phyloP scores from a whole-genome alignment of 53 echinoderm and acorn worm genomes.

The Zoroaster sp. region DNA sequence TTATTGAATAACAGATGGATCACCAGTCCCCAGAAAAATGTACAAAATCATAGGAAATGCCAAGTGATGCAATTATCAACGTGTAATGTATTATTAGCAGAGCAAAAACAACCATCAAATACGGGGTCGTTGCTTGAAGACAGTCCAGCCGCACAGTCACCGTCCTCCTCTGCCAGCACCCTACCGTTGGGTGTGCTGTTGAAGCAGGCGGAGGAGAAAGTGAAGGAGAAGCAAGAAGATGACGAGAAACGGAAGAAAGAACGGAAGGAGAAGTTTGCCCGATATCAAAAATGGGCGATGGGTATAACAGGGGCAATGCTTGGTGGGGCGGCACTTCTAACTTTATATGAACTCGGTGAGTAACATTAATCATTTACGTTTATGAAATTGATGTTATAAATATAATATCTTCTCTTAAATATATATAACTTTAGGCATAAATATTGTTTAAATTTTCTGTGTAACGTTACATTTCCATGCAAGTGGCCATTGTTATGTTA shows the following conservation, averaged over 20 bases:
- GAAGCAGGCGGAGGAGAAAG: constrained; percentile 81
- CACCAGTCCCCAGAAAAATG: neutral
- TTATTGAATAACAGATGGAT: neutral
- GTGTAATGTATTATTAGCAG: constrained; percentile 20
- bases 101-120: constrained; percentile 48
- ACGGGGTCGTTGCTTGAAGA: neutral
- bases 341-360: constrained; percentile 88
- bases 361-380: neutral
- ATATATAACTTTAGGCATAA: neutral
- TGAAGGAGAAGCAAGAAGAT: constrained; percentile 73
- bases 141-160: neutral
- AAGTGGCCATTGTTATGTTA: neutral
- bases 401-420: neutral
- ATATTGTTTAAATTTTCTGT: neutral
- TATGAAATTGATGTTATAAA: neutral
- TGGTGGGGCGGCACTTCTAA: constrained; percentile 64
- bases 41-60: neutral
- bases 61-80: constrained; percentile 39
- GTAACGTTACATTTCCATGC: neutral
- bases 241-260: constrained; percentile 75
- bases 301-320: constrained; percentile 79
- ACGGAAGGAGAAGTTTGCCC: constrained; percentile 73
- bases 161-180: constrained; percentile 10
- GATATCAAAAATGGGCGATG: constrained; percentile 84
- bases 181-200: constrained; percentile 77